Evolutionary conservation across 2,888 invertebrate genomes (phyloP).

Genomic region (Scaptodrosophila latifasciaeformis): DNA sequence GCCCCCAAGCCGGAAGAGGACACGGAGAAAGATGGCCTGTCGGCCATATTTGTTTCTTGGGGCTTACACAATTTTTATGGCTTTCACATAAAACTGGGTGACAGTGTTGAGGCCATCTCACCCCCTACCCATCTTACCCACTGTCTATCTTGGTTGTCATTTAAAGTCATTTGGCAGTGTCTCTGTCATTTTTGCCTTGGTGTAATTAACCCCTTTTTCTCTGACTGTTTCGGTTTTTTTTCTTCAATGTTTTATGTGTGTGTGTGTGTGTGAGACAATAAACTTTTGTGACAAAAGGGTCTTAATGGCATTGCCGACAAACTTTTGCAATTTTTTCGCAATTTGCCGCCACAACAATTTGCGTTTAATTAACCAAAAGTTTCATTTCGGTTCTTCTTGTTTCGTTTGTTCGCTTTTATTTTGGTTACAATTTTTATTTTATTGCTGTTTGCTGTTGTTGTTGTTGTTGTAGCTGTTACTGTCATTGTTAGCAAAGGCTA

Average conservation of each 20-base stretch:
- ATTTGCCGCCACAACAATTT: conserved; percentile 69
- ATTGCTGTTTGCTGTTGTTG: neutral
- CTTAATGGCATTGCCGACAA: conserved; percentile 57
- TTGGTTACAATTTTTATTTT: too few species aligned
- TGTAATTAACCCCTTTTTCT: conserved; percentile 59
- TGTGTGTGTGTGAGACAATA: conserved; percentile 54
- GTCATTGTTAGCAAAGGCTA: conserved; percentile 48
- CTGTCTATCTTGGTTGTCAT: neutral
- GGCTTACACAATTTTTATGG: conserved; percentile 48
- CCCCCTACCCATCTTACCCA: too few species aligned
- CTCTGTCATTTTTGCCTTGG: neutral
- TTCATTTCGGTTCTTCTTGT: conserved; percentile 32
- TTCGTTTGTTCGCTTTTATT: conserved; percentile 20
- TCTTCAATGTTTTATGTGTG: neutral
- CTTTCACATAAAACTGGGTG: conserved; percentile 46
- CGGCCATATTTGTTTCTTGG: conserved; percentile 65
- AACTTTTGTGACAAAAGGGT: conserved; percentile 47
- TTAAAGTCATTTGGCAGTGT: neutral
- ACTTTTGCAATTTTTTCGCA: conserved; percentile 66
- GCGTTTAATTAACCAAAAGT: conserved; percentile 66
- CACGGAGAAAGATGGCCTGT: conserved; percentile 22
- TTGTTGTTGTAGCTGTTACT: too few species aligned
- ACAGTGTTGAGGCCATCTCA: too few species aligned
- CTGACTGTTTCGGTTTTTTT: conserved; percentile 8
- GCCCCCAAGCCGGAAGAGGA: conserved; percentile 30